Percentiles rank a stretch among this genome's conserved stretches.
These are phyloP conservation scores for Malacosoma neustria DNA, from an alignment of 2,888 invertebrate species.

Conservation along the genomic window DNA sequence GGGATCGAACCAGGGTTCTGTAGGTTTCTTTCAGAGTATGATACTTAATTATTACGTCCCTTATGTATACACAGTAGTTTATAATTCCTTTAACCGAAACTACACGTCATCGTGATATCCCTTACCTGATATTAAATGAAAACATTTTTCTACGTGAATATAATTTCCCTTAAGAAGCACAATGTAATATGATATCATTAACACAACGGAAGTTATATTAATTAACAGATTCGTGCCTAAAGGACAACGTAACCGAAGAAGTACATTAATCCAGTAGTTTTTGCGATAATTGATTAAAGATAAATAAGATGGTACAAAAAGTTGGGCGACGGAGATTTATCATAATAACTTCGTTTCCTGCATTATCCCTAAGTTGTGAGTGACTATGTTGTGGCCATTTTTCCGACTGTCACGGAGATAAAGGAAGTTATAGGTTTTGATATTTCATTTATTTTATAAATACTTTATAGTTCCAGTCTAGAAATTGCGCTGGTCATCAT, in stretches of 20 bases:
- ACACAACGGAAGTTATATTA: not conserved
- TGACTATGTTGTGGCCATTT: not conserved
- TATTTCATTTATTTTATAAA: not conserved
- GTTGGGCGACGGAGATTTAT: not conserved
- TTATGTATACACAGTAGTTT: too few relatives aligned
- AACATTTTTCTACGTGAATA: too few relatives aligned
- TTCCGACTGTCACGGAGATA: not conserved
- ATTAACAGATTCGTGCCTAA: not conserved
- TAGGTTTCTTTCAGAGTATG: too few relatives aligned
- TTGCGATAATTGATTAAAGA: not conserved
- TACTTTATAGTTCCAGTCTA: too few relatives aligned
- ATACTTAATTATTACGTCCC: too few relatives aligned
- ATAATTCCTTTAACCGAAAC: too few relatives aligned
- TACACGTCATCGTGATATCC: too few relatives aligned
- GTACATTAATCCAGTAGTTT: not conserved
- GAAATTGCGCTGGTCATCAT: too few relatives aligned
- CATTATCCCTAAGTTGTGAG: not conserved
- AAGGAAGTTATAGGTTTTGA: not conserved
- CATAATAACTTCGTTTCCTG: not conserved
- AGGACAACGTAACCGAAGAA: not conserved
- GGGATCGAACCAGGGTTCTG: too few relatives aligned
- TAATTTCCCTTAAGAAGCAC: too few relatives aligned
- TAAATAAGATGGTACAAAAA: not conserved
- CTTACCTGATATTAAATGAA: too few relatives aligned
- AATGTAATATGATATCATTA: too few relatives aligned